Percentiles rank a stretch among this genome's conserved stretches.
These are phyloP conservation scores for Nematolebias whitei DNA, from an alignment of 2,113 vertebrate species.

Conservation along the genomic window DNA sequence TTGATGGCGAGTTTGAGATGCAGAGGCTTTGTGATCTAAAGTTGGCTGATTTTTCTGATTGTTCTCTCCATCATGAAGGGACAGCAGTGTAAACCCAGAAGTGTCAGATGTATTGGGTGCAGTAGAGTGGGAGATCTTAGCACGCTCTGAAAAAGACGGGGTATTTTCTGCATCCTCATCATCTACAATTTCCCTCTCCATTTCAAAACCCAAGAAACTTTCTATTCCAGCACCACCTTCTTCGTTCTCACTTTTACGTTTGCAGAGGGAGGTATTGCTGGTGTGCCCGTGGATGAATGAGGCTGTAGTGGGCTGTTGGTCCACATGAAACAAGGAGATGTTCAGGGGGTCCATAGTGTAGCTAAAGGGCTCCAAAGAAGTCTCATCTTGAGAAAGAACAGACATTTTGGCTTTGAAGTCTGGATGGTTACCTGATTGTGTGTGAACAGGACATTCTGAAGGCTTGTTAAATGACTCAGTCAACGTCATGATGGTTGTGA, in stretches of 20 bases:
- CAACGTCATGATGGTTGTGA: not conserved
- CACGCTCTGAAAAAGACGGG: conserved; percentile 22
- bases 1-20: not conserved
- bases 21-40: not conserved
- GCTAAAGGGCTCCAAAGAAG: conserved; percentile 31
- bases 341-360: conserved; percentile 67
- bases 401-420: conserved; percentile 11
- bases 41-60: conserved; percentile 17
- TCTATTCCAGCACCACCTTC: not conserved
- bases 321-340: conserved; percentile 60
- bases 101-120: conserved; percentile 14
- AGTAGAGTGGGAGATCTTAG: not conserved
- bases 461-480: conserved; percentile 4
- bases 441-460: not conserved
- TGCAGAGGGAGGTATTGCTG: not conserved
- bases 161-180: not conserved
- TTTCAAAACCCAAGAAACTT: not conserved
- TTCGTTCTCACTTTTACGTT: not conserved
- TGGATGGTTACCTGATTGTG: not conserved
- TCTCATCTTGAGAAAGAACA: conserved; percentile 33
- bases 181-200: not conserved
- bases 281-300: conserved; percentile 30
- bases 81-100: conserved; percentile 1
- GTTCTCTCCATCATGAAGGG: conserved; percentile 8
- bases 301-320: conserved; percentile 20